A percentile compares a stretch with the other conserved stretches of the same genome.
phyloP scores from a whole-genome alignment of 1,140 invertebrate genomes.

The Artemia franciscana region DNA sequence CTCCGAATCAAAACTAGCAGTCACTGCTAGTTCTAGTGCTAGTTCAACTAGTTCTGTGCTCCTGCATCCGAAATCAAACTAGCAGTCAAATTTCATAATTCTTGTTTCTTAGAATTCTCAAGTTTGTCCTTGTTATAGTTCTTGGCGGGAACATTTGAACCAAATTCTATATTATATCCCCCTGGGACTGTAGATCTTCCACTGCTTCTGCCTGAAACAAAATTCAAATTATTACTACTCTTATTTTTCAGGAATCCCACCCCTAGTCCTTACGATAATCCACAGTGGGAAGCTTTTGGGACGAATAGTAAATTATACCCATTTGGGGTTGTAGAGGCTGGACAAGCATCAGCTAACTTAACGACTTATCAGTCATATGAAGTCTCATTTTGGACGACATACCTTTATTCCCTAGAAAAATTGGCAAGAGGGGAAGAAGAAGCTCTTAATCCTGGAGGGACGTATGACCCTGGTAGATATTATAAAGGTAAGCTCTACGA shows the following conservation, averaged over 20 bases:
- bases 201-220: no score
- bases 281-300: conserved; percentile 8
- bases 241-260: conserved; percentile 22
- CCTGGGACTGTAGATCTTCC: no score
- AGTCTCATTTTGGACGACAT: conserved; percentile 8
- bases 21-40: no score
- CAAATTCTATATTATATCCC: no score
- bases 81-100: no score
- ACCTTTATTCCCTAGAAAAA: conserved; percentile 3
- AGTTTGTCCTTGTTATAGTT: no score
- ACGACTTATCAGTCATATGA: conserved; percentile 6
- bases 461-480: neutral
- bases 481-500: neutral
- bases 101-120: no score
- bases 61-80: no score
- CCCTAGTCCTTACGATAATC: conserved; percentile 22
- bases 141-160: no score
- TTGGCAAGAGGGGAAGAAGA: conserved; percentile 7
- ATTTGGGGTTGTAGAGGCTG: neutral
- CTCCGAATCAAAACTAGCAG: no score
- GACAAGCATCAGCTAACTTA: neutral
- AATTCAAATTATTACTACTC: no score
- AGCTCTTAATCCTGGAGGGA: conserved; percentile 4
- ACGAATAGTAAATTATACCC: conserved; percentile 6
- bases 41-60: no score